Percentiles rank a stretch among this genome's conserved stretches.
Evolutionary conservation across 53 echinoderm and acorn worm genomes (phyloP).

Genomic region (Holothuria leucospilota): DNA sequence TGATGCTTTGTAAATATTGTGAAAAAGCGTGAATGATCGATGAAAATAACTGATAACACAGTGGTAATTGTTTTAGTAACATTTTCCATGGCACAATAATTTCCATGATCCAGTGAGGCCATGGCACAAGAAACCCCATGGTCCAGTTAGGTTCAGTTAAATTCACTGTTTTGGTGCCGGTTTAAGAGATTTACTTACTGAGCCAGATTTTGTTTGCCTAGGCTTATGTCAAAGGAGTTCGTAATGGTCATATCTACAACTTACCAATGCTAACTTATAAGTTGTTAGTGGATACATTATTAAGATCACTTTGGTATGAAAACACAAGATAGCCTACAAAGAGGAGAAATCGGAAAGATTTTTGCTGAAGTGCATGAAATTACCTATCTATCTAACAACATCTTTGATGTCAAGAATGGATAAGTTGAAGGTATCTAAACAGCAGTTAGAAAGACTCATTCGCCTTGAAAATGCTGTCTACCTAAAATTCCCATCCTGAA

Average conservation of each 20-base stretch:
- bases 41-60: slow-evolving; percentile 22
- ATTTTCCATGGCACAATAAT: slow-evolving; percentile 59
- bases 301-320: slow-evolving; percentile 24
- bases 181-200: slow-evolving; percentile 43
- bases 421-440: not conserved
- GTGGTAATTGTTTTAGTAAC: slow-evolving; percentile 67
- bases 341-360: not conserved
- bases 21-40: slow-evolving; percentile 42
- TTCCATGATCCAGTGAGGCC: slow-evolving; percentile 57
- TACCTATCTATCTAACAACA: not conserved
- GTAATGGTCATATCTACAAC: slow-evolving; percentile 52
- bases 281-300: slow-evolving; percentile 32
- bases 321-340: not conserved
- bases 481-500: slow-evolving; percentile 28
- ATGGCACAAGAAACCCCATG: too few species aligned
- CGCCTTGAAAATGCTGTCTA: not conserved
- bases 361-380: not conserved
- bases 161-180: slow-evolving; percentile 55
- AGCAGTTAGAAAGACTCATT: not conserved
- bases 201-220: slow-evolving; percentile 58
- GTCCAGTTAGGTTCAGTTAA: slow-evolving; percentile 27
- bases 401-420: not conserved
- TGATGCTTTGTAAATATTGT: slow-evolving; percentile 65
- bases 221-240: slow-evolving; percentile 47
- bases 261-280: slow-evolving; percentile 47